Percentiles rank a stretch among this genome's conserved stretches.
phyloP scores from a whole-genome alignment of 1,140 invertebrate species.

The Trichonephila clavipes region DNA sequence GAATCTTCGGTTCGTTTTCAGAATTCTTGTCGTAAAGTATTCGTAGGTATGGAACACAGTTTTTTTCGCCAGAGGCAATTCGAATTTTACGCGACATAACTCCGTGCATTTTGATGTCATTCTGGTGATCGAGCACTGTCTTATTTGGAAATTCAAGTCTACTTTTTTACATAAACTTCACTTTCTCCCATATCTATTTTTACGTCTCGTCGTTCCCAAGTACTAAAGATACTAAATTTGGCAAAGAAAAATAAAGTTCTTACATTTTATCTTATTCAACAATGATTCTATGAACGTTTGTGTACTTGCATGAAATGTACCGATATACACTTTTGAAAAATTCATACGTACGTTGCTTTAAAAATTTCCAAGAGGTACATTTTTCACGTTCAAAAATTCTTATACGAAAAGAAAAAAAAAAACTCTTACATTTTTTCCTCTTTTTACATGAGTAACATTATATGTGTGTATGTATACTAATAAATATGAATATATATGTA shows the following conservation, averaged over 20 bases:
- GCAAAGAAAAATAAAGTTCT: background rate
- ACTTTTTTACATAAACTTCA: slow-evolving; percentile 3
- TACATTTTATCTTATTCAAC: no score
- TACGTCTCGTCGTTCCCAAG: background rate
- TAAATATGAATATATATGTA: no score
- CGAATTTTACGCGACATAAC: slow-evolving; percentile 62
- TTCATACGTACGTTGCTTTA: no score
- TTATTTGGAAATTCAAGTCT: slow-evolving; percentile 38
- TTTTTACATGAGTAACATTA: no score
- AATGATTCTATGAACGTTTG: no score
- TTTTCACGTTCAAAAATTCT: no score
- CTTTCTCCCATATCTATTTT: background rate
- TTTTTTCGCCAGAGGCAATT: slow-evolving; percentile 19
- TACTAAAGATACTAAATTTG: background rate
- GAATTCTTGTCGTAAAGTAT: slow-evolving; percentile 49
- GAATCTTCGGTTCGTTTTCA: slow-evolving; percentile 37
- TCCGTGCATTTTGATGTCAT: slow-evolving; percentile 54
- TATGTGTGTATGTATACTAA: no score
- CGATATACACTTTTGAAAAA: no score
- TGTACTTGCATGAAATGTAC: no score
- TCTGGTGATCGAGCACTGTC: slow-evolving; percentile 38
- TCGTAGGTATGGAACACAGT: background rate
- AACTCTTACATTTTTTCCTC: no score
- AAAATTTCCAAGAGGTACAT: no score
- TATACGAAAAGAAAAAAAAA: no score